Conservation (phyloP, 2,888 invertebrate genomes). For the Drosophila paranaensis region DNA sequence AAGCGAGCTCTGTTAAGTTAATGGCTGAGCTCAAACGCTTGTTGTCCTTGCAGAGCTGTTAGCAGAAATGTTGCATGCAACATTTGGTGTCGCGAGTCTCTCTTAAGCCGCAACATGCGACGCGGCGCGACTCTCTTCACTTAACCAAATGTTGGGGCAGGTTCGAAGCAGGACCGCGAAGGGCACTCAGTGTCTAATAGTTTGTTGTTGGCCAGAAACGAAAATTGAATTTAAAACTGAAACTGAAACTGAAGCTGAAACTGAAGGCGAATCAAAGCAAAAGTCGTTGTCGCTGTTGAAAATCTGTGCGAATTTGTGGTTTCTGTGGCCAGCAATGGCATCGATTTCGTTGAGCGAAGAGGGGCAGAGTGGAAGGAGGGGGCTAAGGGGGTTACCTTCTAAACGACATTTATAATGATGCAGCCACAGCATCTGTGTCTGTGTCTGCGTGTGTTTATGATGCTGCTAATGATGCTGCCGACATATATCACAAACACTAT, state of each 20-base stretch:
- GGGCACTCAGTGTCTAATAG: not conserved
- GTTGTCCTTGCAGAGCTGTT: constrained; percentile 6
- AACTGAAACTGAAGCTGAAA: constrained; percentile 12
- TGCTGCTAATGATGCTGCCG: constrained; percentile 41
- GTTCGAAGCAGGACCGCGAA: not conserved
- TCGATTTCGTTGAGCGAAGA: constrained; percentile 18
- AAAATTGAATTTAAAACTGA: constrained; percentile 22
- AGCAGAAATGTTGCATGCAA: constrained; percentile 51
- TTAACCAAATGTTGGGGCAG: constrained; percentile 26
- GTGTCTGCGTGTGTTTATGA: constrained; percentile 22
- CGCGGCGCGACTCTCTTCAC: not conserved
- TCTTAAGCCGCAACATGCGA: constrained; percentile 35
- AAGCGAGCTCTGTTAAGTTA: not conserved
- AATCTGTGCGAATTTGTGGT: constrained; percentile 52
- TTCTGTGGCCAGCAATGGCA: constrained; percentile 31
- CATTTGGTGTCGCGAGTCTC: constrained; percentile 26
- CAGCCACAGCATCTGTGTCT: constrained; percentile 15
- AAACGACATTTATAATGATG: constrained; percentile 45
- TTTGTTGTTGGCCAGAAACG: constrained; percentile 7
- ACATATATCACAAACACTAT: constrained; percentile 15
- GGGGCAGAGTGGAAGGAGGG: not conserved
- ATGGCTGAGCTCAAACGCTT: not conserved
- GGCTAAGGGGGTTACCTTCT: not conserved
- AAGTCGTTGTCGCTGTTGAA: constrained; percentile 4
- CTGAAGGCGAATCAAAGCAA: constrained; percentile 14